Evolutionary conservation across 2,797 vertebrate species (phyloP), one percentile per base, ranked within the genome.

Genomic region (Rhabdomys pumilio): DNA sequence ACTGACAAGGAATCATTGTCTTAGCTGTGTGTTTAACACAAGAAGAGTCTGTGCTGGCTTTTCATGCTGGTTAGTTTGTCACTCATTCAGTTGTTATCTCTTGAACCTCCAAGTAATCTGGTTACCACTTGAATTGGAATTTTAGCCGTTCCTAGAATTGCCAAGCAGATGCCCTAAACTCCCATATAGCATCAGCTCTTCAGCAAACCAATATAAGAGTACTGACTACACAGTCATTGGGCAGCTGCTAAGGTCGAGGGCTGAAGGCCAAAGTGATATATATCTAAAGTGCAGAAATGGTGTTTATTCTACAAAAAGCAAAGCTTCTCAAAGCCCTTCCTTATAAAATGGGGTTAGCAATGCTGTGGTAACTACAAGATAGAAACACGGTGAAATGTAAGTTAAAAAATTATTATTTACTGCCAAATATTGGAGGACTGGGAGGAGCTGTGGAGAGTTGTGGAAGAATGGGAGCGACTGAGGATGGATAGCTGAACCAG

Each of bases 211-310:
- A 59, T 67, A 69, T 15, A 59, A 34, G 57, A 65, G 22, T 47
- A 69, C 19, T 50, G 22, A 90, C 26, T 38, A 34, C 50, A 31
- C 15, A 59, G 15, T 85, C 17, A 29, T 15, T 11, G 59, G 41
- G 73, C 63, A 24, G 10, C 22, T 38, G n/a, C 5, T 13, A 26
- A 77, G 22, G 63, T 76, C 82, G 81, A 65, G 73, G 24, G 44
- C 19, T 29, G 47, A 13, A 1, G n/a, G 50, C 57, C 73, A 86
- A 53, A 0, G 17, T 3, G 63, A 31, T 82, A 79, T 86, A 57
- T 31, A 83, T 83, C 88, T 77, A 73, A 94, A 89, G 47, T 86
- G 19, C 61, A 94, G 38, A 89, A 79, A 34, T 19, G 47, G 3
- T 69, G 14, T 63, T 81, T 88, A 61, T 9, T 69, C 10, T 63